Evolutionary conservation across 2,113 vertebrate genomes (phyloP).

Genomic region (Brachyistius frenatus): DNA sequence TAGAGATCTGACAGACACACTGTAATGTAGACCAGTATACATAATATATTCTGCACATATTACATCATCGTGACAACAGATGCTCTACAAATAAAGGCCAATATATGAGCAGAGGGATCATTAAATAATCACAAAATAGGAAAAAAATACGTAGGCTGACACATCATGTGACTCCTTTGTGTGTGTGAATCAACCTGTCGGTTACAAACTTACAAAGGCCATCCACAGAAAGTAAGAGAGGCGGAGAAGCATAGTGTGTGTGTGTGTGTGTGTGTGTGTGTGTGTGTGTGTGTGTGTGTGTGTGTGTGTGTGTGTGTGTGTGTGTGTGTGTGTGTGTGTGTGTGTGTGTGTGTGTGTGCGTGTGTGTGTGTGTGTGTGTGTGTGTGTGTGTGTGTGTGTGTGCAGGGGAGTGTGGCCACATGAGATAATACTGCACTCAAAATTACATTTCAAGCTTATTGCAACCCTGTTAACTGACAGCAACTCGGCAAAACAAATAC

Average conservation of each 20-base stretch:
- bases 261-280: neutral
- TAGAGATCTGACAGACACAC: constrained; percentile 8
- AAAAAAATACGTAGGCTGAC: neutral
- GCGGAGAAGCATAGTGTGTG: neutral
- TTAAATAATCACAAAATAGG: constrained; percentile 22
- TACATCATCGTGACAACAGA: neutral
- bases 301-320: no score
- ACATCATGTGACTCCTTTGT: constrained; percentile 23
- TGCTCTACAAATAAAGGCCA: constrained; percentile 2
- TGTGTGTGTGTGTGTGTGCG: no score
- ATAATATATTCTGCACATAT: constrained; percentile 14
- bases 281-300: no score
- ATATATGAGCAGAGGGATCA: neutral
- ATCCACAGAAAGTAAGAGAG: neutral
- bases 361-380: no score
- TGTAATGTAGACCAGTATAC: constrained; percentile 19
- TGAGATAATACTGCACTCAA: neutral
- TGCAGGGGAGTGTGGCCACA: neutral
- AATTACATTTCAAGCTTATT: constrained; percentile 7
- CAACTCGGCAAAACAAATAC: constrained; percentile 5
- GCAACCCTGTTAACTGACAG: neutral
- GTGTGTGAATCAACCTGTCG: constrained; percentile 20
- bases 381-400: no score
- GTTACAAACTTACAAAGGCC: constrained; percentile 17
- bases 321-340: no score